phyloP scores from a whole-genome alignment of 2,888 invertebrate species.

The Lepeophtheirus nordmannii region DNA sequence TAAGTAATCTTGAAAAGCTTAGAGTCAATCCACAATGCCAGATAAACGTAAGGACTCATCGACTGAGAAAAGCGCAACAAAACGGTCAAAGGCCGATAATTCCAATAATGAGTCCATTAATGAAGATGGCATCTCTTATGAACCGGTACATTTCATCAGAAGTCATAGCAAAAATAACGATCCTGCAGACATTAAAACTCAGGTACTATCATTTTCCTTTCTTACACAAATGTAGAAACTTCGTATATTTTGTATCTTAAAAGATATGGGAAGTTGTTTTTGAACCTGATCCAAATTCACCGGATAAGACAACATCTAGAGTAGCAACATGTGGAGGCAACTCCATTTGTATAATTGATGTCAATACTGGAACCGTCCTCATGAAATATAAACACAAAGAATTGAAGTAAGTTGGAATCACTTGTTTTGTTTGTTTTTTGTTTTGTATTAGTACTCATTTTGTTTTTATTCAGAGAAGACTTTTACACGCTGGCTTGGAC shows the following conservation, averaged over 20 bases:
- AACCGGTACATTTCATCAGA: conserved; percentile 33
- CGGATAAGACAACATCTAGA: conserved; percentile 32
- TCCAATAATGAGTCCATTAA: not conserved
- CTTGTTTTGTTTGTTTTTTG: not conserved
- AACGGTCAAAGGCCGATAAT: not conserved
- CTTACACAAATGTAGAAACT: not conserved
- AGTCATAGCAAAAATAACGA: conserved; percentile 37
- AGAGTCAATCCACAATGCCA: conserved; percentile 10
- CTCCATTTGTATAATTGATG: conserved; percentile 38
- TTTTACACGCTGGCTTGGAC: conserved; percentile 39
- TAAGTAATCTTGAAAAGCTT: too few species aligned
- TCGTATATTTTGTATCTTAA: not conserved
- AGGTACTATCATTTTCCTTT: conserved; percentile 30
- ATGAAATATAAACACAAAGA: conserved; percentile 34
- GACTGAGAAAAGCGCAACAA: not conserved
- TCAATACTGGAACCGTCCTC: conserved; percentile 34
- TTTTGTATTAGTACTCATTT: not conserved
- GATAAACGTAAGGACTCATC: conserved; percentile 17
- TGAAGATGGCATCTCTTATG: conserved; percentile 12
- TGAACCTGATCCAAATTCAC: conserved; percentile 33
- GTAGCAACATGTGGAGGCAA: conserved; percentile 41
- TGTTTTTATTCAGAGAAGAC: conserved; percentile 29
- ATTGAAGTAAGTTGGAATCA: conserved; percentile 28
- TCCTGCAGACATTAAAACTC: conserved; percentile 36
- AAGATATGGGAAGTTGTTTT: conserved; percentile 33